Evolutionary conservation across 1,140 invertebrate genomes (phyloP).

Genomic region (Akabosia matsudoensis): DNA sequence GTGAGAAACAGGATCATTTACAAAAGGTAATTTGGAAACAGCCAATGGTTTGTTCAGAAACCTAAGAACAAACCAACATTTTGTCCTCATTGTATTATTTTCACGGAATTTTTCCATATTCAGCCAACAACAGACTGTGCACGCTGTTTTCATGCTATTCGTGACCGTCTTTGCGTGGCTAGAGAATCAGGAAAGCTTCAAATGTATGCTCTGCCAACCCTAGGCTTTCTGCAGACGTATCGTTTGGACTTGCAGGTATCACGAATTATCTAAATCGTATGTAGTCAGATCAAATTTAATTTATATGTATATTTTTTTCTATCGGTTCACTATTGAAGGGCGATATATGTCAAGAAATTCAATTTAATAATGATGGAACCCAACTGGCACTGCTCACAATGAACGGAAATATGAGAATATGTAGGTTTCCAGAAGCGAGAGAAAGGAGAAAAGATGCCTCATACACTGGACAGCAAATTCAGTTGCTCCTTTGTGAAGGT

Average conservation of each 20-base stretch:
- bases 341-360: slow-evolving; percentile 24
- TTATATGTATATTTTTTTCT: neutral
- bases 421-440: neutral
- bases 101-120: neutral
- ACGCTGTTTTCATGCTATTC: slow-evolving; percentile 71
- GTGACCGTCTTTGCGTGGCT: slow-evolving; percentile 76
- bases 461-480: neutral
- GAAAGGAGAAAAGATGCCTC: neutral
- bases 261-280: neutral
- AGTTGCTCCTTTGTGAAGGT: neutral
- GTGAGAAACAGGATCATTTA: slow-evolving; percentile 13
- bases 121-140: slow-evolving; percentile 70
- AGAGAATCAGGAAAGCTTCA: slow-evolving; percentile 84
- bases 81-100: neutral
- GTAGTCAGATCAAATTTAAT: neutral
- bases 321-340: neutral
- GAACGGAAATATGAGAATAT: slow-evolving; percentile 41
- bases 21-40: neutral
- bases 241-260: slow-evolving; percentile 26
- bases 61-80: too few species aligned
- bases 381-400: slow-evolving; percentile 52
- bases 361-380: slow-evolving; percentile 37
- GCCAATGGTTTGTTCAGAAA: too few species aligned
- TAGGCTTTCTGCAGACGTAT: slow-evolving; percentile 65
- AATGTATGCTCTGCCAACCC: slow-evolving; percentile 79